Percentiles rank a stretch among this genome's conserved stretches.
Evolutionary conservation across 2,888 invertebrate genomes (phyloP).

Genomic region (Mythimna vitellina): DNA sequence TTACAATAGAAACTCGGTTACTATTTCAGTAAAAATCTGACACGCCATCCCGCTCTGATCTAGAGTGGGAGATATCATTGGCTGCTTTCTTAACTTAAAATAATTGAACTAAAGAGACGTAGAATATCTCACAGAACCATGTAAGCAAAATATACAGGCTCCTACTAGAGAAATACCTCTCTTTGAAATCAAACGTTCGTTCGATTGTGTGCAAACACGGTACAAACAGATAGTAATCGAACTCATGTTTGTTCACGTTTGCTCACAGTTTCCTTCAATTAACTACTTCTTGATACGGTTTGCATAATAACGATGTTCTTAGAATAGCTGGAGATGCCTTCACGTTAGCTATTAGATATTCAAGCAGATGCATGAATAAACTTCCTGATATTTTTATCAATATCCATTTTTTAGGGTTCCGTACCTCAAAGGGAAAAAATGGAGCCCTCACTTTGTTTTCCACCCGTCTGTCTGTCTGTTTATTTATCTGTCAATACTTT

Average conservation of each 20-base stretch:
- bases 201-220: background rate
- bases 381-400: too few relatives aligned
- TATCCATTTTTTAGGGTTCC: too few relatives aligned
- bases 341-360: background rate
- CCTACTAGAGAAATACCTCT: background rate
- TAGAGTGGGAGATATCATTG: too few relatives aligned
- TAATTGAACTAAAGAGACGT: background rate
- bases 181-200: background rate
- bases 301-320: slow-evolving; percentile 5
- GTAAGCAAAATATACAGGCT: background rate
- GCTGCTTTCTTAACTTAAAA: too few relatives aligned
- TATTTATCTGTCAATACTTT: too few relatives aligned
- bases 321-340: background rate
- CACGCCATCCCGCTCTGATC: too few relatives aligned
- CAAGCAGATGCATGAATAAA: background rate
- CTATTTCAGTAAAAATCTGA: too few relatives aligned
- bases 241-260: slow-evolving; percentile 29
- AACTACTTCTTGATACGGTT: slow-evolving; percentile 12
- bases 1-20: too few relatives aligned
- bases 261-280: slow-evolving; percentile 14
- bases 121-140: background rate
- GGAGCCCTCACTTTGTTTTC: too few relatives aligned
- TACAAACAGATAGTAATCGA: slow-evolving; percentile 23
- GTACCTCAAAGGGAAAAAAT: too few relatives aligned
- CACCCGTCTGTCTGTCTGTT: too few relatives aligned